Evolutionary conservation across 92 coral and sea anemone species (phyloP), one percentile per base, ranked within the genome.

Genomic region (Virgularia gustaviana): DNA sequence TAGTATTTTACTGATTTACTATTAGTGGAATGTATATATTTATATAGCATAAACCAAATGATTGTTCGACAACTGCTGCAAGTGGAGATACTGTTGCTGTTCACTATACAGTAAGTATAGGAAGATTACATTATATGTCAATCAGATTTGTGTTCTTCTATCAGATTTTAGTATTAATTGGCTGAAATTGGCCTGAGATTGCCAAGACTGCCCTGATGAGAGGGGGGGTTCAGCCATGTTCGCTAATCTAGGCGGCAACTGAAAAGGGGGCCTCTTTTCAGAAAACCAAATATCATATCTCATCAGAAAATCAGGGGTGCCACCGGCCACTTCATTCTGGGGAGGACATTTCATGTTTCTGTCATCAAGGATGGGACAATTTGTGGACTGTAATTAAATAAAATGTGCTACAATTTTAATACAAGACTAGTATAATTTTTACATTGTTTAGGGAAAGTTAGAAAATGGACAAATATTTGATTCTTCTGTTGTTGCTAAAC

Each of bases 381-480:
- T n/a, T 19, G 16, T 1, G 34, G 3, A 34, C 45, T 47, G 11
- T n/a, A 47, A 16, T 47, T 27, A 30, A 36, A 23, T 5, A 22
- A 0, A 4, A 18, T 63, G 15, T 39, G 15, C 15, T 39, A 15
- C 45, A 7, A 39, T 15, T 7, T 39, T 8, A 7, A 39, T 15
- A 39, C 8, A 39, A 39, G 15, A 7, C 9, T 39, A 39, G 8
- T 39, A 39, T 39, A 39, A 39, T 39, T 39, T 39, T 39, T 47
- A 47, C 22, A 47, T 47, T 23, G 42, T 65, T 45, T 43, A 91
- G 97, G 97, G 97, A 38, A 81, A 64, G 22, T 64, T 91, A 65
- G 88, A 89, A 52, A 86, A 86, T 89, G 97, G 97, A 7, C 81
- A 80, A 67, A 83, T 86, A 83, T 91, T 91, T 82, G 97, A 91